Evolutionary conservation across 2,113 vertebrate genomes (phyloP).

Genomic region (Excalfactoria chinensis): DNA sequence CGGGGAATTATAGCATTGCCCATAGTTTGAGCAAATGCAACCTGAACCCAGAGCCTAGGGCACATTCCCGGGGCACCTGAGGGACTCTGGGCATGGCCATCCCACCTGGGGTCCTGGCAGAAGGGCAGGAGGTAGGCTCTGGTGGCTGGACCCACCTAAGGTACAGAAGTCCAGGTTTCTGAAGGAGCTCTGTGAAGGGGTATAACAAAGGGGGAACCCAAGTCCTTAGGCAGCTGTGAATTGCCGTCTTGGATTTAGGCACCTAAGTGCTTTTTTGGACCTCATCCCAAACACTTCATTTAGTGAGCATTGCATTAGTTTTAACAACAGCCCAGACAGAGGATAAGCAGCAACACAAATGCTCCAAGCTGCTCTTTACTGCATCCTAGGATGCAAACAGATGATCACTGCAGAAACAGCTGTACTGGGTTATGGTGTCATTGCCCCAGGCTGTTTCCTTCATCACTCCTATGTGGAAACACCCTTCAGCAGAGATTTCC

Average conservation of each 20-base stretch:
- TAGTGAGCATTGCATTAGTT: slow-evolving; percentile 34
- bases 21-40: not conserved
- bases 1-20: not conserved
- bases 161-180: not conserved
- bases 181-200: not conserved
- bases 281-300: slow-evolving; percentile 66
- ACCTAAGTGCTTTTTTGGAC: slow-evolving; percentile 61
- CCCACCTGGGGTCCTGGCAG: not conserved
- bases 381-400: slow-evolving; percentile 16
- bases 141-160: not conserved
- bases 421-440: slow-evolving; percentile 14
- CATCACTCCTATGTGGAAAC: slow-evolving; percentile 8
- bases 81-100: rapidly evolving
- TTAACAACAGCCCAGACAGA: slow-evolving; percentile 15
- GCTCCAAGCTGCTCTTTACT: slow-evolving; percentile 26
- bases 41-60: not conserved
- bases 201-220: not conserved
- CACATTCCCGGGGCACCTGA: not conserved
- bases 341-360: slow-evolving; percentile 51
- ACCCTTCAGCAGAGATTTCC: not conserved
- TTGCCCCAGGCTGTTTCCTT: slow-evolving; percentile 21
- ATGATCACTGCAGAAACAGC: slow-evolving; percentile 40
- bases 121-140: not conserved
- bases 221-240: slow-evolving; percentile 46
- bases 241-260: slow-evolving; percentile 42